Base-by-base conservation (phyloP, 2,888 invertebrate genomes). In the Parasteatoda lunata region DNA sequence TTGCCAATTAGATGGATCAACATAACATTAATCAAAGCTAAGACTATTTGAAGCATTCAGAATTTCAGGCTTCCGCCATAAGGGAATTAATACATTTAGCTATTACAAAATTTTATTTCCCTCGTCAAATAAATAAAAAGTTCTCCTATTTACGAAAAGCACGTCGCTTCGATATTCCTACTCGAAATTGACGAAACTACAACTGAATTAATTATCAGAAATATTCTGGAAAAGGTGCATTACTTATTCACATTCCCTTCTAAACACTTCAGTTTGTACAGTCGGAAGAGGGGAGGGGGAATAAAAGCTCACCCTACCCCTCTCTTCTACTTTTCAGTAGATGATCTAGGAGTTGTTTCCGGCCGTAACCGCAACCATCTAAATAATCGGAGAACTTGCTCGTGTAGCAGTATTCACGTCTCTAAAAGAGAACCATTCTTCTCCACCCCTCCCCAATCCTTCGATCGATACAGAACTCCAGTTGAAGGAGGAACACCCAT, bases 351-450 rank as follows among this genome's bases (percentile, higher is more conserved):
- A 72, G 64, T 79, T 72, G 71, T 65, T 79, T 72, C 52, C 52
- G 68, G 11, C 59, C 30, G 79, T 79, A 71, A 79, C 71, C 64
- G 49, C 77, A 77, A 64, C 49, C 73, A 81, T 81, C 80, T 72
- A 81, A 81, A 81, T 73, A 68, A 81, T 73, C 66, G 80, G 52
- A 52, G 15, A n/a, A 49, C 8, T 64, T 72, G 11, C 45, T 51
- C 73, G 30, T 15, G 30, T 30, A 30, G 30, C 11, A 59, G 59
- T 59, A 5, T 70, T 8, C 59, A 59, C 9, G 59, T n/a, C n/a
- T 59, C 59, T 9, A n/a, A n/a, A 59, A 59, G n/a, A 59, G 59
- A 59, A n/a, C 7, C 7, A 65, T 65, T 13, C n/a, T 48, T 13
- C 47, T 49, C 76, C 64, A 9, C 8, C 68, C 30, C 30, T 1